Evolutionary conservation across 2,888 invertebrate species (phyloP).

Genomic region (Tetrapedia diversipes): DNA sequence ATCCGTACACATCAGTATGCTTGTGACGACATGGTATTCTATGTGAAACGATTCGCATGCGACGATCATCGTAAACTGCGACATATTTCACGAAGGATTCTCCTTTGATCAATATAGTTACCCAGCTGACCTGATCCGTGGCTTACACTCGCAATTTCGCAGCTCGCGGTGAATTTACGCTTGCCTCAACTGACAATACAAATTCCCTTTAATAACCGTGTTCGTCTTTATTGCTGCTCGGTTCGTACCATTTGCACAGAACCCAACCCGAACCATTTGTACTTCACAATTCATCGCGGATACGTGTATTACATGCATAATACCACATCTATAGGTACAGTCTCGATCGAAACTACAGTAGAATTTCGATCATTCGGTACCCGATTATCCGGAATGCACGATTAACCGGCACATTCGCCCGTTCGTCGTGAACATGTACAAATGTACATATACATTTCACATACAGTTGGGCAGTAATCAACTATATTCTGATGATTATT

Average conservation of each 20-base stretch:
- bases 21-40: conserved; percentile 11
- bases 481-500: no score
- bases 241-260: conserved; percentile 61
- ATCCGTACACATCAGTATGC: neutral
- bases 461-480: no score
- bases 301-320: conserved; percentile 62
- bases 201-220: conserved; percentile 65
- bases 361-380: no score
- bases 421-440: no score
- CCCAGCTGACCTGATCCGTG: conserved; percentile 48
- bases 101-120: conserved; percentile 64
- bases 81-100: conserved; percentile 52
- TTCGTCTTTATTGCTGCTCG: conserved; percentile 54
- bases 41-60: neutral
- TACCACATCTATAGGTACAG: conserved; percentile 58
- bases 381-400: no score
- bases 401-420: no score
- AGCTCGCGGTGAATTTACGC: conserved; percentile 57
- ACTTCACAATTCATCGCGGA: conserved; percentile 63
- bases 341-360: neutral
- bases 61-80: conserved; percentile 39
- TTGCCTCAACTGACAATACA: conserved; percentile 60
- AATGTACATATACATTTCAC: no score
- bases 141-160: conserved; percentile 64
- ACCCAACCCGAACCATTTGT: conserved; percentile 46